Conservation (phyloP, 2,113 vertebrate species). For the cattle (Bos taurus) region ARS-UCD2.0 NC_037347.1:61401001-61401500, state of each 20-base stretch:
- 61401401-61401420: neutral
- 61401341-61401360: neutral
- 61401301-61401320: neutral
- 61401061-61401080: fast-evolving
- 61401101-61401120: neutral
- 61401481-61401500: neutral
- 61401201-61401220: neutral
- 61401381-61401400: neutral
- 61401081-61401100: neutral
- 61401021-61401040: fast-evolving
- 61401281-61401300: too few relatives aligned
- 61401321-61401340: neutral
- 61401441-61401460: neutral
- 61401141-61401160: neutral
- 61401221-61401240: neutral
- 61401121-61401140: neutral
- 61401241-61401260: fast-evolving
- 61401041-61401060: too few relatives aligned
- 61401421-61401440: neutral
- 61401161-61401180: neutral
- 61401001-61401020: fast-evolving
- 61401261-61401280: neutral
- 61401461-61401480: neutral
- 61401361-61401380: neutral
- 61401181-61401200: neutral